Evolutionary conservation across 1,140 invertebrate species (phyloP), one percentile per base, ranked within the genome.

Genomic region (Lordiphosa clarofinis): DNA sequence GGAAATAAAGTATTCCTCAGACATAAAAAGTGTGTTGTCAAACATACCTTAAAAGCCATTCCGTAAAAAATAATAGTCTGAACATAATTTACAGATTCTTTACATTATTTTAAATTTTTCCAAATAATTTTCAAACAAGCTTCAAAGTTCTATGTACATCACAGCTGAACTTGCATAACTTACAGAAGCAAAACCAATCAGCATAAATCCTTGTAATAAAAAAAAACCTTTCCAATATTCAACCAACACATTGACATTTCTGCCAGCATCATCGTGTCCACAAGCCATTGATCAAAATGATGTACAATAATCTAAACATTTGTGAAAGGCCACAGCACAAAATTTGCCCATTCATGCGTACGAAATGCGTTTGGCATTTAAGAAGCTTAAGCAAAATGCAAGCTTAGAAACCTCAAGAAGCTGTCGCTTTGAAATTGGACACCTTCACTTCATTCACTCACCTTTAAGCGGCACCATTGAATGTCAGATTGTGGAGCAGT

Each of bases 381-480:
- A 15, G 48, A 35, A 15, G 38, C 24, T n/a, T 28, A 37, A 28
- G 36, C 8, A 40, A 33, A 40, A 12, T 67, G 55, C 55, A 42
- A 64, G 54, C 13, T 49, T 40, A 63, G 54, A 24, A 56, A 56
- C 33, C 39, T 53, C 9, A 21, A 10, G 24, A 58, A 15, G 48
- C 50, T 61, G 53, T 33, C 42, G 36, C 56, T 53, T 47, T 33
- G 10, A 28, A 33, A 38, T 59, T 31, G 42, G 36, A 13, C 11
- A 19, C 33, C 50, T 31, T 50, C 31, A 43, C 58, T 35, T 11
- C 11, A 73, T 64, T 81, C 67, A 81, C 75, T 81, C 73, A 81
- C 75, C 75, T 82, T 75, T 68, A 57, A 82, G 68, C 76, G 75
- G 75, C 75, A 81, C 46, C 74, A 67, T 56, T 79, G 64, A 68